Evolutionary conservation across 2,113 vertebrate genomes (phyloP).

Genomic region (Ictalurus furcatus): DNA sequence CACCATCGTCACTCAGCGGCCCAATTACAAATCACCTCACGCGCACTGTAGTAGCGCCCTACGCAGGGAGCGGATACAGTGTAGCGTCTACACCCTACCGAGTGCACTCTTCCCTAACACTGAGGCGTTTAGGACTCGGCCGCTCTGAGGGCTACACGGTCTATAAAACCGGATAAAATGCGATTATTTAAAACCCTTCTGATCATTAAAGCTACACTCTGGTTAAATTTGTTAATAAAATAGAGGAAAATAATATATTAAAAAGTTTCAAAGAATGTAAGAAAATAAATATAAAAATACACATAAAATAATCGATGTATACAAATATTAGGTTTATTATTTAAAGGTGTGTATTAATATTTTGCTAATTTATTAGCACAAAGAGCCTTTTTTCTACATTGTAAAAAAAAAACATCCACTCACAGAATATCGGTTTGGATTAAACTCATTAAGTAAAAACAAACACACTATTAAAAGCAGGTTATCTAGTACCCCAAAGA

Average conservation of each 20-base stretch:
- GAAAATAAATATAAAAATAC: not conserved
- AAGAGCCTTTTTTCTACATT: no score
- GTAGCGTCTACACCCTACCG: not conserved
- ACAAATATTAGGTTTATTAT: no score
- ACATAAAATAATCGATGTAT: no score
- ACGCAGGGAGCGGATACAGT: rapidly evolving
- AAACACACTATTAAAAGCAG: no score
- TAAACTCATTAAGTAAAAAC: no score
- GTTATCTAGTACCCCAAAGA: no score
- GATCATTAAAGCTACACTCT: not conserved
- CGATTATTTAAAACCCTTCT: not conserved
- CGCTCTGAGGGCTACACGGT: not conserved
- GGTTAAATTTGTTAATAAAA: not conserved
- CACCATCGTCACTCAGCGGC: slow-evolving; percentile 37
- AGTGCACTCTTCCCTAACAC: not conserved
- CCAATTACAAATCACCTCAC: not conserved
- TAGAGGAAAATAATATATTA: not conserved
- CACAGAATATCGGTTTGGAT: no score
- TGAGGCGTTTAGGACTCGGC: not conserved
- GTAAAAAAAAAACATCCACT: no score
- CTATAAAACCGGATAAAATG: no score
- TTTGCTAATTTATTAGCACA: no score
- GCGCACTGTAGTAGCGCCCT: not conserved
- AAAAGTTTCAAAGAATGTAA: no score
- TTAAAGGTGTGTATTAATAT: no score